Evolutionary conservation across 2,888 invertebrate genomes (phyloP).

Genomic region (Chironomus tentans): DNA sequence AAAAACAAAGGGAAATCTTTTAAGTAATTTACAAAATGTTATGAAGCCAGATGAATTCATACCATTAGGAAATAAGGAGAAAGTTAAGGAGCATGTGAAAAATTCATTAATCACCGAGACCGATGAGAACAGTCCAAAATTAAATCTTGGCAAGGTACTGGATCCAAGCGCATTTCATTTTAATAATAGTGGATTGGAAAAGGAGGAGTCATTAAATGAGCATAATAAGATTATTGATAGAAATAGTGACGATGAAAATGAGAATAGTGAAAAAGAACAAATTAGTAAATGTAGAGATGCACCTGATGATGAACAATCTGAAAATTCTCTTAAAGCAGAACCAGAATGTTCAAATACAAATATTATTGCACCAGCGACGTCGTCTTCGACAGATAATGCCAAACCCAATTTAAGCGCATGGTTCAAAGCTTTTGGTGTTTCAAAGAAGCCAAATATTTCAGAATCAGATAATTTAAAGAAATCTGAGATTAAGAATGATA

Average conservation of each 20-base stretch:
- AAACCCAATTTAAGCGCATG: slow-evolving; percentile 69
- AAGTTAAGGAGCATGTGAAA: slow-evolving; percentile 50
- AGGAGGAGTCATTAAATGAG: slow-evolving; percentile 35
- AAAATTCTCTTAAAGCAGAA: slow-evolving; percentile 34
- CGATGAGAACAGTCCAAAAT: slow-evolving; percentile 64
- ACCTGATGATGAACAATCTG: slow-evolving; percentile 34
- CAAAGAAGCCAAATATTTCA: slow-evolving; percentile 60
- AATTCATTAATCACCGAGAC: slow-evolving; percentile 50
- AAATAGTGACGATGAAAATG: slow-evolving; percentile 31
- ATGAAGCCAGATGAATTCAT: slow-evolving; percentile 52
- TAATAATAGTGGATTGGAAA: slow-evolving; percentile 36
- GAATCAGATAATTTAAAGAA: slow-evolving; percentile 43
- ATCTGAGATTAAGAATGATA: slow-evolving; percentile 32
- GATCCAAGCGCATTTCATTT: slow-evolving; percentile 59
- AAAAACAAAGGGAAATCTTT: slow-evolving; percentile 76
- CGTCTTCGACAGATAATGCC: slow-evolving; percentile 29
- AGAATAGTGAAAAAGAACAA: slow-evolving; percentile 30
- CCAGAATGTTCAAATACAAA: slow-evolving; percentile 28
- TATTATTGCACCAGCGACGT: slow-evolving; percentile 27
- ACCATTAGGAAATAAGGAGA: slow-evolving; percentile 47
- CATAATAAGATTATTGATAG: slow-evolving; percentile 31
- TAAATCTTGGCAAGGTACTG: slow-evolving; percentile 76
- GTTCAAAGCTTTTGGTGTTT: slow-evolving; percentile 86
- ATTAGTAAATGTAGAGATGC: slow-evolving; percentile 32
- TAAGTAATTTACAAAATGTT: slow-evolving; percentile 55